Base-by-base conservation (phyloP, 1,140 invertebrate species). In the Eriocheir sinensis region DNA sequence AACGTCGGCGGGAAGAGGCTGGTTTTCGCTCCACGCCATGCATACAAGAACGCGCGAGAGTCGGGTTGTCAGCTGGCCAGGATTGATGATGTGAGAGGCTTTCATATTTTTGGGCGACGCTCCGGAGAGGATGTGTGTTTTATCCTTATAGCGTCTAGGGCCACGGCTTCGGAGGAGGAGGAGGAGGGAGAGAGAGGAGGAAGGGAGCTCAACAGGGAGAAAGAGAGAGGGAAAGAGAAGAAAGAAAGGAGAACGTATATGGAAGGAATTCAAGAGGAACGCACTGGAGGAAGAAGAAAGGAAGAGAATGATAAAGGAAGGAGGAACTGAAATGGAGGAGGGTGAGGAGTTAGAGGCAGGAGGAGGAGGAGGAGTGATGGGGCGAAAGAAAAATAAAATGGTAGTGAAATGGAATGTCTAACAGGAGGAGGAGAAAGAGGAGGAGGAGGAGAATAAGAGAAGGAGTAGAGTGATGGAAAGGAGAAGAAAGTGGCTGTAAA, bases 1-100 rank as follows among this genome's bases (percentile, higher is more conserved):
- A 44, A 41, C 80, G 81, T 83, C n/a, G 60, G 60, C 12, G n/a
- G 15, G 60, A n/a, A 34, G 81, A 41, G 44, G 81, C 34, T 48
- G 72, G 36, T n/a, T 86, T 9, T 30, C 32, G 91, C 44, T 48
- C 80, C 9, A 86, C 81, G 41, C 80, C 91, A 93, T 93, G 91
- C 91, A 93, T 93, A 93, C 91, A 93, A 93, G 91, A 93, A 93
- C 91, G 40, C 91, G 72, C 27, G 41, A 27, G 91, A 93, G 91
- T 93, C 91, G 91, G 80, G 91, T 34, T 93, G 91, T 93, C 91
- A 93, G 81, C 79, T 44, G 40, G 80, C 36, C 91, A 83, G 38
- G 91, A 93, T 93, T 93, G 91, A 93, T 93, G 91, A 93, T 93
- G 91, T 93, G 81, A 48, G 91, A 41, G 86, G 91, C 91, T 93